phyloP scores from a whole-genome alignment of 37 sponge, comb jelly and placozoan species.

The Spongia lamella region DNA sequence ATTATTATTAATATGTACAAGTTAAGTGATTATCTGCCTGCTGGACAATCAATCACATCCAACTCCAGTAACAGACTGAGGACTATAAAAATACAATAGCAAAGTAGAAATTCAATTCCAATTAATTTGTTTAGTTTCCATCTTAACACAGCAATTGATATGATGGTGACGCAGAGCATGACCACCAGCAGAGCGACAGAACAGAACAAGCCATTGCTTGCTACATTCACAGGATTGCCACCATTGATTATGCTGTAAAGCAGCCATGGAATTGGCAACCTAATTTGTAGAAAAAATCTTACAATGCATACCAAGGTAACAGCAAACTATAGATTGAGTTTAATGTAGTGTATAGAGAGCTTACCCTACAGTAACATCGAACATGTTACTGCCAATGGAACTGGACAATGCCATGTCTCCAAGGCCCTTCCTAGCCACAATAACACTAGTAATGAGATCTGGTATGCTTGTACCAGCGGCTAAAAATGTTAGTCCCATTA shows the following conservation, averaged over 20 bases:
- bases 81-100: slow-evolving; percentile 70
- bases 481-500: slow-evolving; percentile 84
- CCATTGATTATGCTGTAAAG: not conserved
- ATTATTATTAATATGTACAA: too few species aligned
- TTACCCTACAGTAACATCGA: slow-evolving; percentile 84
- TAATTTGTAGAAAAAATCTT: too few species aligned
- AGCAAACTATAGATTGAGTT: too few species aligned
- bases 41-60: too few species aligned
- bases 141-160: slow-evolving; percentile 40
- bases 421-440: slow-evolving; percentile 88
- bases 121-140: slow-evolving; percentile 75
- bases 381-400: slow-evolving; percentile 90
- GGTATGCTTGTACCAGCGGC: slow-evolving; percentile 89
- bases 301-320: too few species aligned
- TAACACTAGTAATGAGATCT: slow-evolving; percentile 82
- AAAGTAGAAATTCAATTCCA: slow-evolving; percentile 56
- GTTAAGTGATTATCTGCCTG: not conserved
- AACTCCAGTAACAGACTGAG: too few species aligned
- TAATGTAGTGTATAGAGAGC: too few species aligned
- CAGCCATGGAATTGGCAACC: slow-evolving; percentile 17
- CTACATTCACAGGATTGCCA: slow-evolving; percentile 6
- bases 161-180: slow-evolving; percentile 59
- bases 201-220: slow-evolving; percentile 12
- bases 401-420: slow-evolving; percentile 94
- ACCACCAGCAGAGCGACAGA: slow-evolving; percentile 54